Evolutionary conservation across 2,797 vertebrate genomes (phyloP).

Genomic region (Tadarida brasiliensis): DNA sequence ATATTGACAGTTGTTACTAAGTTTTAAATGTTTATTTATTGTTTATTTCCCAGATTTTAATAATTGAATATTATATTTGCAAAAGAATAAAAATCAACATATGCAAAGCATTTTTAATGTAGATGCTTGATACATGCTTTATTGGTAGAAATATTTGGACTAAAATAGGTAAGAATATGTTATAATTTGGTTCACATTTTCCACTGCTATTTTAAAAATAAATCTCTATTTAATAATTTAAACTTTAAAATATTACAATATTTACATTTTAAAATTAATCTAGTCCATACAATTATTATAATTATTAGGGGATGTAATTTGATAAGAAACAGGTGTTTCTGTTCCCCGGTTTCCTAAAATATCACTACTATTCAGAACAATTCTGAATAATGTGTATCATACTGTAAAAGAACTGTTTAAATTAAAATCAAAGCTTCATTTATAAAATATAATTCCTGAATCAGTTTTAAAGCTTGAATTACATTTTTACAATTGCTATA

Average conservation of each 20-base stretch:
- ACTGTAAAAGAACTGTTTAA: conserved; percentile 61
- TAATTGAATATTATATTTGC: conserved; percentile 35
- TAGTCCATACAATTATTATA: conserved; percentile 34
- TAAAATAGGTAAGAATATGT: background rate
- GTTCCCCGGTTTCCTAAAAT: conserved; percentile 20
- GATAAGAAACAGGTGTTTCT: conserved; percentile 64
- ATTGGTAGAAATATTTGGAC: conserved; percentile 12
- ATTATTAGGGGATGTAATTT: conserved; percentile 35
- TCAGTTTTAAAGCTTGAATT: conserved; percentile 72
- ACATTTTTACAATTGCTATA: conserved; percentile 65
- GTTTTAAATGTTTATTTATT: background rate
- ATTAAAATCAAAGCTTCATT: conserved; percentile 70
- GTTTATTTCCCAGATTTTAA: background rate
- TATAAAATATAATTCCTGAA: conserved; percentile 63
- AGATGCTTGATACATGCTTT: background rate
- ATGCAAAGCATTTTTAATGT: conserved; percentile 53
- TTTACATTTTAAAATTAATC: conserved; percentile 55
- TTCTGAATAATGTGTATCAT: conserved; percentile 55
- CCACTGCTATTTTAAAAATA: background rate
- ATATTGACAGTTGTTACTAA: conserved; percentile 36
- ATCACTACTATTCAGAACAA: conserved; percentile 13
- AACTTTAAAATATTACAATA: conserved; percentile 45
- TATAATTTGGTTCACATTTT: conserved; percentile 43
- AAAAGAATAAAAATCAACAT: conserved; percentile 26
- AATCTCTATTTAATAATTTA: conserved; percentile 33